Base-by-base conservation (phyloP, 1,140 invertebrate species). In the Frieseomelitta varia region DNA sequence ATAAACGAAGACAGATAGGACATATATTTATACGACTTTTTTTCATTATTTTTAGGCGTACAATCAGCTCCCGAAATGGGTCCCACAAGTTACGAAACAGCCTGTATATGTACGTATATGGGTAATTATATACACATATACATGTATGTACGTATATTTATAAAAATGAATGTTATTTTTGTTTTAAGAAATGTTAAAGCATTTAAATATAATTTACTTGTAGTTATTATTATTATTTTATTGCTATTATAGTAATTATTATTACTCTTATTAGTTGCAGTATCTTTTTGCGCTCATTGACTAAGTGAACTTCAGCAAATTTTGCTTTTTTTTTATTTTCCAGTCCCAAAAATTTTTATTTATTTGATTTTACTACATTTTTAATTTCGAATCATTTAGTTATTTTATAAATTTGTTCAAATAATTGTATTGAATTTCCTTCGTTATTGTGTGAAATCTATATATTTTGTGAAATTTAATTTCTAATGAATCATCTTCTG, bases 121-220 rank as follows among this genome's bases (percentile, higher is more conserved):
- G 58, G 51, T 53, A 79, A 39, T 34, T 63, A 68, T 82, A 87
- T 88, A 81, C 76, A 56, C 39, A 21, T 77, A 74, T 39, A 74
- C 24, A 75, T 68, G 63, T 71, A 67, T 61, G 69, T 79, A 67
- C 47, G 30, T 77, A 88, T 84, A 63, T 89, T 85, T 81, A 34
- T 81, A 90, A 76, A 81, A 87, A 84, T 89, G 79, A 89, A 67
- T 71, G 76, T 80, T 85, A 89, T 79, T 85, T 53, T 87, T 87
- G 78, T 85, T 82, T 78, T 85, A 82, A 89, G 71, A 89, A 56
- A 82, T 58, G 61, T 89, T 90, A 63, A 89, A 73, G 85, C 88
- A 90, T 90, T 89, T 90, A 87, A 87, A 85, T 77, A 84, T 77
- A 78, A 89, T 90, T 89, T 55, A 86, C 85, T 72, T 87, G 85